Base-by-base conservation (phyloP, 2,113 vertebrate species). In the Oryzias melastigma region DNA sequence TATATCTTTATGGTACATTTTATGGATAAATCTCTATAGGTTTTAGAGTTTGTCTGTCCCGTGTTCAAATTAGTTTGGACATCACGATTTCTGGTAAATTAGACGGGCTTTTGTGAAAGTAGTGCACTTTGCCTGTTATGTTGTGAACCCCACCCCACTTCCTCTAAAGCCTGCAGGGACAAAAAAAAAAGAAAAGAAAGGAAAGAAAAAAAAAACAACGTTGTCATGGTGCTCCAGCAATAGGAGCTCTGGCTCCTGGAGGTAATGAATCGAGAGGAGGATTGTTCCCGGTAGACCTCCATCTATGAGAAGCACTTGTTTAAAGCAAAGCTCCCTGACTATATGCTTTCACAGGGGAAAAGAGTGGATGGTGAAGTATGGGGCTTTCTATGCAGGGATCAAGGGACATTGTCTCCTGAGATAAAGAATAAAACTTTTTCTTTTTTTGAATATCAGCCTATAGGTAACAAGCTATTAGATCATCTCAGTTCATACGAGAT, bases 181-280 rank as follows among this genome's bases (percentile, higher is more conserved):
- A 58, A 52, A 65, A 68, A 71, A 77, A 82, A 82, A 71, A 68
- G 86, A 83, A 80, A 72, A 72, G 69, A 68, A 75, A 82, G n/a
- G n/a, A n/a, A n/a, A n/a, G n/a, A 81, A 71, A 68, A 87, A 83
- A 78, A 74, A 73, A 62, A 69, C 73, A 62, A 75, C 82, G 88
- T 90, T 84, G 84, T 87, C 88, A 88, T 87, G 86, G 85, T 73
- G 75, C 82, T 35, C 79, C 70, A 52, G 65, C 65, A 78, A 77
- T 81, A 82, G 77, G 63, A 82, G 73, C 73, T 68, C 64, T 77
- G 80, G 72, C 81, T 84, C 77, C 70, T 73, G 78, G 68, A 80
- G 77, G 78, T 85, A 82, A 83, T 86, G 81, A 86, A 82, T 85
- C 69, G 63, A 84, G 75, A 74, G 78, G 80, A 85, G 68, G 75